phyloP scores from a whole-genome alignment of 1,140 invertebrate species.

The Cecropterus lyciades region DNA sequence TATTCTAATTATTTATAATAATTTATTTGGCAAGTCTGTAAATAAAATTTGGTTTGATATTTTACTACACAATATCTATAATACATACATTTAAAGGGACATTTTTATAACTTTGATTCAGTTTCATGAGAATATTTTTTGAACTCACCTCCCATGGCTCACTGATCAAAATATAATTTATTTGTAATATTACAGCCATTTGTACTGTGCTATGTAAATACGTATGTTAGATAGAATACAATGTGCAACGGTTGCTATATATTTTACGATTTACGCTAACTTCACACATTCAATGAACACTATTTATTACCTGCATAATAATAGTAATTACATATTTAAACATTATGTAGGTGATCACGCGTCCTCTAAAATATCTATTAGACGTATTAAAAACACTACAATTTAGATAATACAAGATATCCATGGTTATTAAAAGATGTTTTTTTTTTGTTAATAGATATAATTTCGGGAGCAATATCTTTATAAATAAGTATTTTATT shows the following conservation, averaged over 20 bases:
- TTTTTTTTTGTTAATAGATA: conserved; percentile 1
- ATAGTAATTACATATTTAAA: too few relatives aligned
- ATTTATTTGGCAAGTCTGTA: too few relatives aligned
- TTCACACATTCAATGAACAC: conserved; percentile 9
- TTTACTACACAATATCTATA: too few relatives aligned
- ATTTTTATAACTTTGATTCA: too few relatives aligned
- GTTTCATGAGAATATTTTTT: too few relatives aligned
- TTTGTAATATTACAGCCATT: background rate
- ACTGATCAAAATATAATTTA: conserved; percentile 4
- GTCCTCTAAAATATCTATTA: background rate
- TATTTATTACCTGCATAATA: background rate
- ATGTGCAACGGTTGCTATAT: background rate
- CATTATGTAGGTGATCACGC: background rate
- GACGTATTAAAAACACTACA: background rate
- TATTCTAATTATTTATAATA: too few relatives aligned
- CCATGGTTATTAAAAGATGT: too few relatives aligned
- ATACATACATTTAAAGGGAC: too few relatives aligned
- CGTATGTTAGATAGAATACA: background rate
- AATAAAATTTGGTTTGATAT: too few relatives aligned
- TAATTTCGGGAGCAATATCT: conserved; percentile 9
- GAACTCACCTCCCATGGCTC: too few relatives aligned
- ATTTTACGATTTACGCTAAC: background rate
- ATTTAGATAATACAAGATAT: background rate
- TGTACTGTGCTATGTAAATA: background rate
- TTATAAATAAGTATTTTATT: background rate